phyloP scores from a whole-genome alignment of 2,113 vertebrate species.

The Thunnus thynnus region DNA sequence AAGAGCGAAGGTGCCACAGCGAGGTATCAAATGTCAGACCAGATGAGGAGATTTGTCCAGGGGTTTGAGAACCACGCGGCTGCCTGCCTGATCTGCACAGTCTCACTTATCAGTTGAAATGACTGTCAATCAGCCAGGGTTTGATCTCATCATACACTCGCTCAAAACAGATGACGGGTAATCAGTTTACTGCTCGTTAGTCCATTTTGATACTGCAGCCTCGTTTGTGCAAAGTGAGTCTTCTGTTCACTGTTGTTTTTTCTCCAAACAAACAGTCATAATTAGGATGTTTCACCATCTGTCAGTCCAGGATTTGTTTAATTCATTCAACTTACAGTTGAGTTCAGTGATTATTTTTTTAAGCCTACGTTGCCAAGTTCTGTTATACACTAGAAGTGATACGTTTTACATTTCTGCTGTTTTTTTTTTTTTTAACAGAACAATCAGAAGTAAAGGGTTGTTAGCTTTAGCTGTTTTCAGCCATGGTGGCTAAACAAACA shows the following conservation, averaged over 20 bases:
- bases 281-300: conserved; percentile 42
- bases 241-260: conserved; percentile 17
- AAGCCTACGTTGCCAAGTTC: not conserved
- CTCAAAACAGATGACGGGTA: not conserved
- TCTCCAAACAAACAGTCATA: conserved; percentile 5
- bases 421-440: not conserved
- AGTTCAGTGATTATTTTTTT: conserved; percentile 5
- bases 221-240: conserved; percentile 2
- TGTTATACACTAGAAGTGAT: not conserved
- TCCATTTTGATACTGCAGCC: conserved; percentile 9
- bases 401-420: not conserved
- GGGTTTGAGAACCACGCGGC: not conserved
- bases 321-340: conserved; percentile 38
- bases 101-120: not conserved
- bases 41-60: conserved; percentile 9
- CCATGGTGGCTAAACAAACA: too few relatives aligned
- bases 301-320: conserved; percentile 9
- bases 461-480: not conserved
- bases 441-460: not conserved
- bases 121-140: conserved; percentile 1
- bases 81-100: not conserved
- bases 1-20: conserved; percentile 20
- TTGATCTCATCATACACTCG: conserved; percentile 9
- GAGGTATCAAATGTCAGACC: conserved; percentile 43
- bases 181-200: conserved; percentile 36